These are phyloP conservation scores for Rhynchomys soricoides DNA, from an alignment of 2,113 vertebrate genomes.

Conservation along the genomic window DNA sequence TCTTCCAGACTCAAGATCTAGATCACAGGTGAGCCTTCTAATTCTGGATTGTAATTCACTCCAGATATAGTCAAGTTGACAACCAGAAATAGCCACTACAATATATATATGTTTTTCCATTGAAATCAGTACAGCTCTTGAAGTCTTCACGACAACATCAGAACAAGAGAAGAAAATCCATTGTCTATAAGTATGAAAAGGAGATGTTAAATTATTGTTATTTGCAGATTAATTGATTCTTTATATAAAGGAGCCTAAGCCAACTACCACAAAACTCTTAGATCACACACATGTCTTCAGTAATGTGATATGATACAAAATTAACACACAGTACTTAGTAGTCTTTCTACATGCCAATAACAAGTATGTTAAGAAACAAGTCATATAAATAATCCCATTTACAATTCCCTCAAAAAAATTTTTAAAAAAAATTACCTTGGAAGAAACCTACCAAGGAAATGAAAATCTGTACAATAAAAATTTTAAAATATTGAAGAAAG, in stretches of 20 bases:
- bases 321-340: not conserved
- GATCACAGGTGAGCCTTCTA: too few relatives aligned
- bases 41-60: too few relatives aligned
- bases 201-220: too few relatives aligned
- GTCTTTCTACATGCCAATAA: not conserved
- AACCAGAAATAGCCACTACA: too few relatives aligned
- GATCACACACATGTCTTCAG: not conserved
- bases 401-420: not conserved
- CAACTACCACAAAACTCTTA: not conserved
- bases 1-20: too few relatives aligned
- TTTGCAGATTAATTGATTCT: not conserved
- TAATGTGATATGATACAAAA: not conserved
- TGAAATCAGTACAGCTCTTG: not conserved
- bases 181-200: not conserved
- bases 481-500: not conserved
- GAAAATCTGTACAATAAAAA: not conserved
- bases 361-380: not conserved
- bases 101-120: not conserved
- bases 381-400: not conserved
- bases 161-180: not conserved
- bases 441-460: not conserved
- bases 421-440: not conserved
- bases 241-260: not conserved
- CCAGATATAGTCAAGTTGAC: too few relatives aligned
- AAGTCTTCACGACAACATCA: not conserved